phyloP scores from a whole-genome alignment of 2,797 vertebrate species.

The Gadopsis bispinosus region DNA sequence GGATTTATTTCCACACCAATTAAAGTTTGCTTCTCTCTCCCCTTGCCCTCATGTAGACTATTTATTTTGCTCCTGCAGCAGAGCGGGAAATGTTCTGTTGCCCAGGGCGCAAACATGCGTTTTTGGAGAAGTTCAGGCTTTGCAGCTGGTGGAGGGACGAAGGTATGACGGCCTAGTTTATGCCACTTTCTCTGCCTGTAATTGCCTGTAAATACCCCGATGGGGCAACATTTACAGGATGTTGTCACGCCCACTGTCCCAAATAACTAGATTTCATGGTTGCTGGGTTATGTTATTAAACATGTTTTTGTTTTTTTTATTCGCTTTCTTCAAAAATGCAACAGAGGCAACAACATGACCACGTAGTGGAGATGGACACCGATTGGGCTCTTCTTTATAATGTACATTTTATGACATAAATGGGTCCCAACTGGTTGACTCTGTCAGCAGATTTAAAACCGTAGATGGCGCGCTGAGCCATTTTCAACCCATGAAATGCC shows the following conservation, averaged over 20 bases:
- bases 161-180: constrained; percentile 17
- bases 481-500: too few relatives aligned
- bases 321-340: constrained; percentile 5
- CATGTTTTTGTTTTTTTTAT: constrained; percentile 7
- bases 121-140: constrained; percentile 15
- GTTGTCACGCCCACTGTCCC: constrained; percentile 11
- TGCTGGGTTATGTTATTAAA: neutral
- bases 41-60: constrained; percentile 44
- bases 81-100: constrained; percentile 49
- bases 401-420: too few relatives aligned
- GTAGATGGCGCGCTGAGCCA: too few relatives aligned
- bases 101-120: constrained; percentile 35
- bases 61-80: constrained; percentile 63
- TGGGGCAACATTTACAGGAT: constrained; percentile 41
- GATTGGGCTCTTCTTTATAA: too few relatives aligned
- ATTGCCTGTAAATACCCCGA: neutral
- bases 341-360: too few relatives aligned
- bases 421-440: too few relatives aligned
- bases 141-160: neutral
- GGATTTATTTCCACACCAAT: constrained; percentile 76
- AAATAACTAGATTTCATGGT: constrained; percentile 32
- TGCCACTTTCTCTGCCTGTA: constrained; percentile 23
- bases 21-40: constrained; percentile 66
- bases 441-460: too few relatives aligned
- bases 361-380: too few relatives aligned